Conservation (phyloP, 2,888 invertebrate species). For the Orthosia cruda region DNA sequence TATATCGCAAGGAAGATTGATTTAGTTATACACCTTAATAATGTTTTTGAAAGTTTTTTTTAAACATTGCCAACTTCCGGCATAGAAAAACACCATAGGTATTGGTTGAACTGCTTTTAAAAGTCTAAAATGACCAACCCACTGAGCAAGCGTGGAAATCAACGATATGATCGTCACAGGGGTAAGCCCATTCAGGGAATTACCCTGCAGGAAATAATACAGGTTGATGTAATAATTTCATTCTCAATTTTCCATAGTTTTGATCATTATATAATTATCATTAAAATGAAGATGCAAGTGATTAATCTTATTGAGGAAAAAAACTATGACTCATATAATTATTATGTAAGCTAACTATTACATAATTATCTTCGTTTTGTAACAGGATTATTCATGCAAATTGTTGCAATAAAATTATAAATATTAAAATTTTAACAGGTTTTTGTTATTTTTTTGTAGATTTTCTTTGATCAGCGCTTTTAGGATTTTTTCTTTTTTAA, state of each 20-base stretch:
- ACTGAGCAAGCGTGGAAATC: constrained; percentile 1
- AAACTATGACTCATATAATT: constrained; percentile 40
- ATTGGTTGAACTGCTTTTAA: not conserved
- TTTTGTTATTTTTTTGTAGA: constrained; percentile 4
- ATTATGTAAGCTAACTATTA: constrained; percentile 9
- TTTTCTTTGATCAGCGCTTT: not conserved
- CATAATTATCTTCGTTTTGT: not conserved
- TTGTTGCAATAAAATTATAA: constrained; percentile 36
- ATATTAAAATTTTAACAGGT: not conserved
- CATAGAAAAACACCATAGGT: not conserved
- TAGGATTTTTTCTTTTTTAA: not conserved
- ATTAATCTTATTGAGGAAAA: constrained; percentile 22
- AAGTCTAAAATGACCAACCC: not conserved
- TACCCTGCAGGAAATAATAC: constrained; percentile 12
- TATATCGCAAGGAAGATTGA: not conserved
- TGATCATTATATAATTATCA: not conserved
- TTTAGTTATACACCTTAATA: not conserved
- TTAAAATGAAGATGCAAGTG: constrained; percentile 5
- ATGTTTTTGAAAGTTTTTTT: not conserved
- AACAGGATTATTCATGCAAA: constrained; percentile 10
- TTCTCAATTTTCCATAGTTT: not conserved
- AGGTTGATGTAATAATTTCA: not conserved
- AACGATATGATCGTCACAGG: not conserved
- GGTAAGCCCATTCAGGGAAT: constrained; percentile 20
- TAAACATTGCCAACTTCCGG: no score